These are phyloP conservation scores for Helogale parvula DNA, from an alignment of 2,113 vertebrate genomes.

Conservation along the genomic window DNA sequence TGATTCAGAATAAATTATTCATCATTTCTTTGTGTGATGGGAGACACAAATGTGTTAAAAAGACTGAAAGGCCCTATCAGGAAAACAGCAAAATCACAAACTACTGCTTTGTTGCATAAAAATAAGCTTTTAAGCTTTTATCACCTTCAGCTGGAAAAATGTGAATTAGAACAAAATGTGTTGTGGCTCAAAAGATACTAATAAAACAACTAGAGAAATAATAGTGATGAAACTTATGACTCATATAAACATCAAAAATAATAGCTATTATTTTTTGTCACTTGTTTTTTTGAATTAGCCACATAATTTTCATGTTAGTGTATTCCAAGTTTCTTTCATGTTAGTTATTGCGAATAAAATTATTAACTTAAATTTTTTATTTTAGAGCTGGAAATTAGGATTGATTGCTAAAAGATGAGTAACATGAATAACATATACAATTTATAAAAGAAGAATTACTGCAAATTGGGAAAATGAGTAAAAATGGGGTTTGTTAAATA, in stretches of 20 bases:
- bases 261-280: conserved; percentile 53
- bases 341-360: conserved; percentile 31
- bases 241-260: conserved; percentile 57
- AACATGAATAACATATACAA: neutral
- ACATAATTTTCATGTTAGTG: conserved; percentile 35
- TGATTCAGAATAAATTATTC: conserved; percentile 50
- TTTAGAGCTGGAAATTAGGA: neutral
- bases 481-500: conserved; percentile 8
- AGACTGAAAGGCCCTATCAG: neutral
- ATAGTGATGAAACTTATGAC: conserved; percentile 52
- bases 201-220: conserved; percentile 67
- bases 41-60: neutral
- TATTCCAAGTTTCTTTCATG: conserved; percentile 42
- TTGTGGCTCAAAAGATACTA: conserved; percentile 31
- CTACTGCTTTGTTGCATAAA: conserved; percentile 43
- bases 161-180: conserved; percentile 32
- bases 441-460: neutral
- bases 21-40: conserved; percentile 1
- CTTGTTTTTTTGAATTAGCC: conserved; percentile 34
- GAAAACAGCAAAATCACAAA: conserved; percentile 48
- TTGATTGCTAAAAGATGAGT: neutral
- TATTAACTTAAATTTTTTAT: conserved; percentile 1
- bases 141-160: conserved; percentile 46
- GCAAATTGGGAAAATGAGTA: conserved; percentile 6
- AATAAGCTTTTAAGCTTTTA: conserved; percentile 60